phyloP scores from a whole-genome alignment of 2,113 vertebrate genomes.

The Pelecanoides urinatrix region DNA sequence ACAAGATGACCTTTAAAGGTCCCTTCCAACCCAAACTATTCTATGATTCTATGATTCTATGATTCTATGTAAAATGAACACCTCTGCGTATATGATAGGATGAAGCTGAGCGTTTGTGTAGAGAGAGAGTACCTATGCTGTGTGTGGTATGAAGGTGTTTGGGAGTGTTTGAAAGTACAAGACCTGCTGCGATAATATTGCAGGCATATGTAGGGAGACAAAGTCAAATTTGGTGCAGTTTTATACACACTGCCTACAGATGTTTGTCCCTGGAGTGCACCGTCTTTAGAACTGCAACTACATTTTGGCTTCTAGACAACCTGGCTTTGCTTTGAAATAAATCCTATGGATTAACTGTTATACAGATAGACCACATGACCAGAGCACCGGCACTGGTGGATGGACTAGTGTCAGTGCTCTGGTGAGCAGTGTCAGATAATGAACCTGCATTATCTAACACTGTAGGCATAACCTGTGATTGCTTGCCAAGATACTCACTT shows the following conservation, averaged over 20 bases:
- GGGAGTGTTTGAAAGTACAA: neutral
- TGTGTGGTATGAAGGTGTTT: neutral
- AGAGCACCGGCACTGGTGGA: neutral
- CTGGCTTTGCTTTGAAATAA: neutral
- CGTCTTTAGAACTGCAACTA: neutral
- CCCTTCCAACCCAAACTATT: neutral
- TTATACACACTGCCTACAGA: neutral
- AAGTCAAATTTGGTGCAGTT: neutral
- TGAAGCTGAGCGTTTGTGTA: neutral
- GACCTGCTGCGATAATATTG: neutral
- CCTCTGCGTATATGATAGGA: neutral
- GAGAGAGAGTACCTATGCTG: neutral
- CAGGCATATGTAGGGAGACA: neutral
- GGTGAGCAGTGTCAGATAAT: neutral
- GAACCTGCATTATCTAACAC: neutral
- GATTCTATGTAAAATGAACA: neutral
- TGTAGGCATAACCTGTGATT: neutral
- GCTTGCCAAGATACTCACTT: neutral
- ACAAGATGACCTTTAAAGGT: neutral
- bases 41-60: neutral
- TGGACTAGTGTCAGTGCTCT: neutral
- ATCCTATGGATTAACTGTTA: neutral
- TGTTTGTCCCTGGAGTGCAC: neutral
- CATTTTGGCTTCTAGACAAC: neutral
- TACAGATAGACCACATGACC: neutral